Percentiles rank a stretch among this genome's conserved stretches.
These are phyloP conservation scores for Entomobrya proxima DNA, from an alignment of 2,888 invertebrate genomes.

Conservation along the genomic window DNA sequence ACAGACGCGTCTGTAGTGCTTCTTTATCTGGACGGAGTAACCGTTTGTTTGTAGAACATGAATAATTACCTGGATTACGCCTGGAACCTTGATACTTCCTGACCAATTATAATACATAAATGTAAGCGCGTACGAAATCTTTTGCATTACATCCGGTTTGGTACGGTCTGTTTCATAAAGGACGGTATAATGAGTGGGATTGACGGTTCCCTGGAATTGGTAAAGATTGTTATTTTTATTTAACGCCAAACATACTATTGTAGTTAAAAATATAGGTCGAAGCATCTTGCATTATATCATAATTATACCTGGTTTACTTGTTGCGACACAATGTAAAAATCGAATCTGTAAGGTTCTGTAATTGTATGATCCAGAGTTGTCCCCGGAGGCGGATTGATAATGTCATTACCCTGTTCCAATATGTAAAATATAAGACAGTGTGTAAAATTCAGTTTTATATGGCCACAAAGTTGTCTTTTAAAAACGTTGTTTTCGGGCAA, in stretches of 20 bases:
- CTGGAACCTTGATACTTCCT: slow-evolving; percentile 94
- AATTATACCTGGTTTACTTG: slow-evolving; percentile 82
- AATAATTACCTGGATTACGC: slow-evolving; percentile 86
- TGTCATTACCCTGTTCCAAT: slow-evolving; percentile 2
- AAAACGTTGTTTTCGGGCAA: background rate
- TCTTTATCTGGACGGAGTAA: too few species aligned
- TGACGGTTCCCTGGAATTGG: slow-evolving; percentile 86
- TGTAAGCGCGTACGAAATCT: slow-evolving; percentile 91
- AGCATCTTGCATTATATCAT: background rate
- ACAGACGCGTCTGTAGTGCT: too few species aligned
- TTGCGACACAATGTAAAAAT: slow-evolving; percentile 93
- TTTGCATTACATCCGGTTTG: slow-evolving; percentile 88
- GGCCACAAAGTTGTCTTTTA: too few species aligned
- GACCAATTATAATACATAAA: slow-evolving; percentile 96
- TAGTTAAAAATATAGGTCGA: too few species aligned
- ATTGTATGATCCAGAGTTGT: slow-evolving; percentile 89
- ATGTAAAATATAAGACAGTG: background rate
- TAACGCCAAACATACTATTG: background rate
- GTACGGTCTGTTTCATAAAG: slow-evolving; percentile 83
- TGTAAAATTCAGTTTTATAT: too few species aligned
- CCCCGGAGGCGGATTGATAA: slow-evolving; percentile 88
- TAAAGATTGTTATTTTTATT: background rate
- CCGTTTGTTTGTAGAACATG: too few species aligned
- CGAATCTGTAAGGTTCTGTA: slow-evolving; percentile 86
- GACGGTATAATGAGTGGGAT: slow-evolving; percentile 93